Base-by-base conservation (phyloP, 2,888 invertebrate genomes). In the Argyra leucocephala region DNA sequence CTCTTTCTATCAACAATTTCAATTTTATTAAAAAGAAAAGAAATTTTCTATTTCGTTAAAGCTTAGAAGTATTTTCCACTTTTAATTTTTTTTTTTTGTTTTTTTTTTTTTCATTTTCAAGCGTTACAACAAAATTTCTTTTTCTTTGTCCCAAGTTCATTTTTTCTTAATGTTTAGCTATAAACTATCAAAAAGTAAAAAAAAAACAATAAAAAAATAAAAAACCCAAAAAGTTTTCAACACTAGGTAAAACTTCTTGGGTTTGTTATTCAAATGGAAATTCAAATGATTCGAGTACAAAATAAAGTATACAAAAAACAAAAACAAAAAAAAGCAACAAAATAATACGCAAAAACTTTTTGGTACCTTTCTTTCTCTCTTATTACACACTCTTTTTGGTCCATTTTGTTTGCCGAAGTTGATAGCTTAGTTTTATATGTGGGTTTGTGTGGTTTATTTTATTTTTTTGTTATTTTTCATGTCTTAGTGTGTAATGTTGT, bases 1-100 rank as follows among this genome's bases (percentile, higher is more conserved):
- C 48, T 18, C 48, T 48, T 48, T 48, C 48, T 48, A 12, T 48
- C 48, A 48, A 48, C 48, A 48, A 48, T 48, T 48, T 48, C 48
- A 48, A 48, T 18, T 48, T 18, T 5, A 15, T 18, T 18, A 31
- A 31, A 4, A 31, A 31, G 2, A 31, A 2, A 31, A 31, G 12
- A 31, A 31, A 31, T 6, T 26, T 26, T 26, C 9, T 2, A 10
- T 26, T 31, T 31, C 31, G 31, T 31, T 31, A 12, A 31, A 31
- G 31, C 31, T 31, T 31, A 31, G 12, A 31, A 31, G 5, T 12
- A 31, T 31, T 31, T 31, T 31, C 31, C n/a, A n/a, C n/a, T n/a
- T n/a, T n/a, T n/a, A n/a, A n/a, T n/a, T n/a, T n/a, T n/a, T 31
- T 31, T 26, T 31, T 12, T 31, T 31, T 31, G 12, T 31, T 6